Evolutionary conservation across 2,797 vertebrate genomes (phyloP).

Genomic region (Poecilia picta): DNA sequence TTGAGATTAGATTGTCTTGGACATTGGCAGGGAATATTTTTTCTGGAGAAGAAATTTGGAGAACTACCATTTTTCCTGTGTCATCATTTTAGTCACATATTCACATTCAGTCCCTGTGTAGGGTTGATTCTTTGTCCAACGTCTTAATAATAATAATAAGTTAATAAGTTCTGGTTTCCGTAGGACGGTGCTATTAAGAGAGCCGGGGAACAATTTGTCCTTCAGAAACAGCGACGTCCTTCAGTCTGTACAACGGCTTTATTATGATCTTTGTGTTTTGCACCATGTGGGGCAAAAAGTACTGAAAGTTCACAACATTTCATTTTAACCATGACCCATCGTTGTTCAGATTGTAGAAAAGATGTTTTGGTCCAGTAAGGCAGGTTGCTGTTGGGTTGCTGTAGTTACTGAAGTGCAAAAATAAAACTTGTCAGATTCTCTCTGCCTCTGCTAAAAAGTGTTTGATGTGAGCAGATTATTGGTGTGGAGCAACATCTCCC

Average conservation of each 20-base stretch:
- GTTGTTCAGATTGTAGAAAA: neutral
- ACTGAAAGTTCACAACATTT: neutral
- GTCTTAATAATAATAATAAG: no score
- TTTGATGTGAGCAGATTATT: neutral
- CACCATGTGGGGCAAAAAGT: neutral
- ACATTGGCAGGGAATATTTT: neutral
- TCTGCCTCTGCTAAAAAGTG: neutral
- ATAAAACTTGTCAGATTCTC: neutral
- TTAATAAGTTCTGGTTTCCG: neutral
- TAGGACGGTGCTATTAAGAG: neutral
- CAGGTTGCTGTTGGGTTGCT: neutral
- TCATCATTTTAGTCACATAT: neutral
- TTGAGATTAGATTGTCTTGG: neutral
- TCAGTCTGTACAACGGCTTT: neutral
- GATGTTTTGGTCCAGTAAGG: neutral
- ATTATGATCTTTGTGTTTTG: neutral
- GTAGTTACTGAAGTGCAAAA: neutral
- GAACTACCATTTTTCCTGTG: neutral
- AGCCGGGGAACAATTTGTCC: neutral
- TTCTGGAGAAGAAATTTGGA: neutral
- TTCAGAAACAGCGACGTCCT: neutral
- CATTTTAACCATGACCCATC: neutral
- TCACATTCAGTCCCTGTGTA: neutral
- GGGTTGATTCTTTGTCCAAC: neutral
- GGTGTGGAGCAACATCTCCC: neutral